Conservation (phyloP, 2,113 vertebrate genomes). For the Cheirogaleus medius region DNA sequence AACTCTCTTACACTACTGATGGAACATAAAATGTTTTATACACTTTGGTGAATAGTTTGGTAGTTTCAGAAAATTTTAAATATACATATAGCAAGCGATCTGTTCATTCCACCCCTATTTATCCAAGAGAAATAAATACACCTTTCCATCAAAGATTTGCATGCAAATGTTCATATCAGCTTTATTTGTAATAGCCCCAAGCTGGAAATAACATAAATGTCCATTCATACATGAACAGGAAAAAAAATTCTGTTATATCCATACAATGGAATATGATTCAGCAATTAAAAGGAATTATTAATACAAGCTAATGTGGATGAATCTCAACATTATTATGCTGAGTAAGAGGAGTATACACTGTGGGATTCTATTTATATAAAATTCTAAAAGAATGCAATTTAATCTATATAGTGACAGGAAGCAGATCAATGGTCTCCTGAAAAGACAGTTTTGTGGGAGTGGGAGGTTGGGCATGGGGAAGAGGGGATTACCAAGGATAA, state of each 20-base stretch:
- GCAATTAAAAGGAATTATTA: background rate
- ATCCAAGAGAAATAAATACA: background rate
- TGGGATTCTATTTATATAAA: background rate
- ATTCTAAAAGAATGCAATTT: background rate
- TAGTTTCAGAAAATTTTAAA: background rate
- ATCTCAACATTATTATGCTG: background rate
- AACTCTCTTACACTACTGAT: background rate
- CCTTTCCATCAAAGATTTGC: background rate
- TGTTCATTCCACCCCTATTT: background rate
- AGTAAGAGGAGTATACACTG: background rate
- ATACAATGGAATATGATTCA: background rate
- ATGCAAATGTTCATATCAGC: background rate
- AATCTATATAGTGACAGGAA: background rate
- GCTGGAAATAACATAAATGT: background rate
- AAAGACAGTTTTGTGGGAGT: background rate
- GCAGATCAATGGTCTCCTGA: background rate
- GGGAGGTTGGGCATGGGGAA: background rate
- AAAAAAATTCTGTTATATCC: background rate
- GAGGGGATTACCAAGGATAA: background rate
- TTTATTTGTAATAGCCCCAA: background rate
- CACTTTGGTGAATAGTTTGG: background rate
- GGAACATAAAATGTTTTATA: background rate
- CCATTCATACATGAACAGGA: background rate
- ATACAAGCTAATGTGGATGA: background rate
- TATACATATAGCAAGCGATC: background rate